Percentiles rank a stretch among this genome's conserved stretches.
These are phyloP conservation scores for Trididemnum miniatum DNA, from an alignment of 23 tunicate species.

Conservation along the genomic window DNA sequence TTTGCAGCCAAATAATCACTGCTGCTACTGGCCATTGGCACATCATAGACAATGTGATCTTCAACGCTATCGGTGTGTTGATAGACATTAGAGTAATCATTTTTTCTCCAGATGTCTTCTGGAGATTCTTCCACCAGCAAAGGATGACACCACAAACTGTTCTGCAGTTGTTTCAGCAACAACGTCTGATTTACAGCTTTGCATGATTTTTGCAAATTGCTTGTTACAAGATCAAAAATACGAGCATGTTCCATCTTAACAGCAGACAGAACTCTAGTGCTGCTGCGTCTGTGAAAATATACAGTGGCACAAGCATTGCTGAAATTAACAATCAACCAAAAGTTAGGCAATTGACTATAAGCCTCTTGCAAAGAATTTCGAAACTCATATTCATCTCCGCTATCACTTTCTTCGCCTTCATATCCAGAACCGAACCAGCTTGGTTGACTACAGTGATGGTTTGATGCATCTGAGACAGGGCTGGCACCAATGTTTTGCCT, in stretches of 20 bases:
- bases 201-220: conserved; percentile 41
- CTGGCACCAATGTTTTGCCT: conserved; percentile 7
- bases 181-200: conserved; percentile 72
- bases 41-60: neutral
- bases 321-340: conserved; percentile 67
- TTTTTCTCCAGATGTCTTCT: conserved; percentile 80
- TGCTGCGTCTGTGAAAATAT: conserved; percentile 70
- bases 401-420: conserved; percentile 84
- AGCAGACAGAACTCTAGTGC: conserved; percentile 34
- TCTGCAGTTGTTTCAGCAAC: conserved; percentile 56
- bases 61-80: neutral
- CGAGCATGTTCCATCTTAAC: conserved; percentile 42
- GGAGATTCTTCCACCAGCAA: conserved; percentile 85
- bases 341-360: conserved; percentile 62
- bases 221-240: conserved; percentile 30
- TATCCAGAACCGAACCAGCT: conserved; percentile 88
- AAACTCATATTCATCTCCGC: conserved; percentile 54
- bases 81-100: conserved; percentile 24
- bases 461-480: conserved; percentile 64
- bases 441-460: conserved; percentile 54
- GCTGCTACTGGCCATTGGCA: neutral
- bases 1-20: conserved; percentile 69
- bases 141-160: conserved; percentile 56
- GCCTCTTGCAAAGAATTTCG: conserved; percentile 48
- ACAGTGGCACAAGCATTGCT: conserved; percentile 37